Conservation (phyloP, 1,140 invertebrate species). For the Pogonomyrmex barbatus region DNA sequence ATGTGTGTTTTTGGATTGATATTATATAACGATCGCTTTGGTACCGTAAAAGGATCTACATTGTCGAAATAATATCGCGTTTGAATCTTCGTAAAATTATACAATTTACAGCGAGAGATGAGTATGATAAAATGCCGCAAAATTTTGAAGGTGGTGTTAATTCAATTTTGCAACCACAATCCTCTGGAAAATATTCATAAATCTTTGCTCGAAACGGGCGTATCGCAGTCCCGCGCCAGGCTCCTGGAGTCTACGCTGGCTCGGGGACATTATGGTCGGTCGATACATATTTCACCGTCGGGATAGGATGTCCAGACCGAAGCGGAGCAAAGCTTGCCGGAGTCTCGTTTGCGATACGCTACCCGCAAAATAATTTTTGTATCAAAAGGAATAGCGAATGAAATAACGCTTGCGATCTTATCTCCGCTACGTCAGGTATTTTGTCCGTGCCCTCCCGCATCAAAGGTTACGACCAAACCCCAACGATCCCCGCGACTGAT, state of each 20-base stretch:
- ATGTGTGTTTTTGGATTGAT: background rate
- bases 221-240: constrained; percentile 5
- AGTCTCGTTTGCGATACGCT: constrained; percentile 62
- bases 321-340: constrained; percentile 52
- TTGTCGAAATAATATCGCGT: background rate
- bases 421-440: constrained; percentile 74
- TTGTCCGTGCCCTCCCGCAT: constrained; percentile 74
- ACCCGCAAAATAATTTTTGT: constrained; percentile 73
- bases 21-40: background rate
- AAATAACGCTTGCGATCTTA: constrained; percentile 77
- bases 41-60: background rate
- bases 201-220: constrained; percentile 21
- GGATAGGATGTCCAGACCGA: constrained; percentile 65
- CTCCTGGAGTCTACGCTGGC: constrained; percentile 15
- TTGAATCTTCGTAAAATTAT: background rate
- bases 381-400: constrained; percentile 76
- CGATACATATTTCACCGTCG: constrained; percentile 72
- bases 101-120: background rate
- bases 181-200: constrained; percentile 41
- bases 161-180: constrained; percentile 17
- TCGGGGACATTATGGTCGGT: constrained; percentile 60
- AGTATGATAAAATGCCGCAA: background rate
- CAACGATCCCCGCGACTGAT: constrained; percentile 65
- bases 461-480: constrained; percentile 77
- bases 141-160: constrained; percentile 26